Evolutionary conservation across 2,113 vertebrate species (phyloP).

Genomic region (Pluvialis apricaria): DNA sequence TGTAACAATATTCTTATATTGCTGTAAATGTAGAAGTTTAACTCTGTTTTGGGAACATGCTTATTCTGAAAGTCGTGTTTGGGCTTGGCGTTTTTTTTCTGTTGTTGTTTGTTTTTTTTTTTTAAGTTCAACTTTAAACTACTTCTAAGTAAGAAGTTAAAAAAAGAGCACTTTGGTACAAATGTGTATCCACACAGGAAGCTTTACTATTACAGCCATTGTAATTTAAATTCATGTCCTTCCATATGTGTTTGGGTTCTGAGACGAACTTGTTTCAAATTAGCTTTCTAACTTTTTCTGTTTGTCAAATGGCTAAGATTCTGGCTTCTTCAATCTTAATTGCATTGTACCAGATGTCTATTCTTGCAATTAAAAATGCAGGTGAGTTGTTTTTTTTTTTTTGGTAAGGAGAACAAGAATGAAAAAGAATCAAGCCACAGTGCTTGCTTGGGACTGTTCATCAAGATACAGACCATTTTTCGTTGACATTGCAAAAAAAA

Average conservation of each 20-base stretch:
- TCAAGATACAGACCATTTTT: neutral
- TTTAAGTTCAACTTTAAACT: neutral
- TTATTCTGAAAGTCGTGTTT: neutral
- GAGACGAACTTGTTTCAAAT: neutral
- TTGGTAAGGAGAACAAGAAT: neutral
- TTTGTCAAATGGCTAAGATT: neutral
- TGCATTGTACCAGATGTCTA: neutral
- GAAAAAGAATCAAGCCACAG: neutral
- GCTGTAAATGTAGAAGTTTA: neutral
- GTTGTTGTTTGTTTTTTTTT: neutral
- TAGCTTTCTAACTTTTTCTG: neutral
- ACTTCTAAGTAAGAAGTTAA: neutral
- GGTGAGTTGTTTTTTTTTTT: neutral
- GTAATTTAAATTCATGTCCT: neutral
- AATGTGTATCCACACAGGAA: neutral
- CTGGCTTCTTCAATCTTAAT: neutral
- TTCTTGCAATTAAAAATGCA: conserved; percentile 24
- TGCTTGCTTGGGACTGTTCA: neutral
- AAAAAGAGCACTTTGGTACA: neutral
- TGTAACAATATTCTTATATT: neutral
- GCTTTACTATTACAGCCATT: neutral
- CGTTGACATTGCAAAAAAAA: neutral
- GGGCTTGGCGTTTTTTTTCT: neutral
- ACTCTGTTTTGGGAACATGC: neutral
- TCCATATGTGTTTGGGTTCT: neutral